phyloP scores from a whole-genome alignment of 2,113 vertebrate species.

The Stegastes partitus region DNA sequence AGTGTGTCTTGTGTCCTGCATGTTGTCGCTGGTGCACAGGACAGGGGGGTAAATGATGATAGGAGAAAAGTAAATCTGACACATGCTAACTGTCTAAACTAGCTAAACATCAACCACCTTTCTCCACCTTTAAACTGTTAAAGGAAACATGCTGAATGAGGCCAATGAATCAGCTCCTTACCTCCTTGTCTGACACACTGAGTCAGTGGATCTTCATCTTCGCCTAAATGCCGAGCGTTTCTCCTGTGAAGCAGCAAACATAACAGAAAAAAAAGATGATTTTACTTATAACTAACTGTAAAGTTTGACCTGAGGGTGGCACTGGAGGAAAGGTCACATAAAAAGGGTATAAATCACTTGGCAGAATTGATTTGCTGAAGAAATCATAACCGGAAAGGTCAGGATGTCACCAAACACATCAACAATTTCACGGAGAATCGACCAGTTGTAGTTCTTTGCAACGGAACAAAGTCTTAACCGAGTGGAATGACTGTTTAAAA shows the following conservation, averaged over 20 bases:
- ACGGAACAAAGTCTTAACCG: conserved; percentile 6
- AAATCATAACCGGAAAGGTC: conserved; percentile 2
- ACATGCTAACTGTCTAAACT: no score
- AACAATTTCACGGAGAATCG: not conserved
- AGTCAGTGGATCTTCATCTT: conserved; percentile 83
- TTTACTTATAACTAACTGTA: not conserved
- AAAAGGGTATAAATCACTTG: not conserved
- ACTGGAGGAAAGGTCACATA: conserved; percentile 1
- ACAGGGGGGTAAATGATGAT: no score
- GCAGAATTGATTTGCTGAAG: not conserved
- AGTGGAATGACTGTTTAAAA: conserved; percentile 33
- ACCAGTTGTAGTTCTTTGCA: not conserved
- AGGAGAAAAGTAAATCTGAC: no score
- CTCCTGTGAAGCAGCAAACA: conserved; percentile 72
- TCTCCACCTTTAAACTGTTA: no score
- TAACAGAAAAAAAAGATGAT: not conserved
- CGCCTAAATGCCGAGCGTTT: conserved; percentile 85
- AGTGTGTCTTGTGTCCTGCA: no score
- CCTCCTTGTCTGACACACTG: conserved; percentile 88
- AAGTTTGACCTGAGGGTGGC: not conserved
- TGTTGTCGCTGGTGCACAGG: no score
- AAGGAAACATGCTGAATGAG: not conserved
- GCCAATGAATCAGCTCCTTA: conserved; percentile 61
- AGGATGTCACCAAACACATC: not conserved
- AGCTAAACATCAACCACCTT: not conserved